These are phyloP conservation scores for Carcina quercana DNA, from an alignment of 2,888 invertebrate species.

Conservation along the genomic window DNA sequence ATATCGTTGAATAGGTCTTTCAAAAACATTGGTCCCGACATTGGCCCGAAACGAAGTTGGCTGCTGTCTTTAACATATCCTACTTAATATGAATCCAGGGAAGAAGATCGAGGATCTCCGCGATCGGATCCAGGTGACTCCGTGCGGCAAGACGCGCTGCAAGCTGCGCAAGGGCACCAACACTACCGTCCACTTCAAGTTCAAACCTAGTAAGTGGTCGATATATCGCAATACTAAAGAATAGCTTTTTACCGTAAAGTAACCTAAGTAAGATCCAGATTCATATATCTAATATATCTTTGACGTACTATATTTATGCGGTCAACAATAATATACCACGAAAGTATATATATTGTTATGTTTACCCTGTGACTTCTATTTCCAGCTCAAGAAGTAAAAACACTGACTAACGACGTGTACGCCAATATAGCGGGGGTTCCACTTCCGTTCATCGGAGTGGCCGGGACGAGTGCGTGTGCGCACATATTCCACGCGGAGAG, in stretches of 20 bases:
- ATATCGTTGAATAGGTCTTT: too few species aligned
- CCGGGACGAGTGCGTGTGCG: constrained; percentile 78
- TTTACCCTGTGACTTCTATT: constrained; percentile 15
- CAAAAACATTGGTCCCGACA: too few species aligned
- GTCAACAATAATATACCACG: too few species aligned
- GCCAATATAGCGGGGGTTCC: constrained; percentile 67
- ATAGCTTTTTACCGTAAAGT: too few species aligned
- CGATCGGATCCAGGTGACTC: constrained; percentile 63
- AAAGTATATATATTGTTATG: too few species aligned
- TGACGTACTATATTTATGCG: too few species aligned
- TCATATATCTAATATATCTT: too few species aligned
- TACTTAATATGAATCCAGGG: constrained; percentile 63
- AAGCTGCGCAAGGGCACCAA: constrained; percentile 72
- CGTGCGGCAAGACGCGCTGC: constrained; percentile 77
- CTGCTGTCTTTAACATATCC: too few species aligned
- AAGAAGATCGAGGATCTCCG: constrained; percentile 40
- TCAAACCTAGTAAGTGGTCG: constrained; percentile 70
- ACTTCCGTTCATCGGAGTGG: constrained; percentile 83
- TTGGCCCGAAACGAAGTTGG: too few species aligned
- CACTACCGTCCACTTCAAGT: constrained; percentile 67
- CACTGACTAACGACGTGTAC: constrained; percentile 72
- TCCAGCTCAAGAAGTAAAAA: constrained; percentile 60
- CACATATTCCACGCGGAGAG: constrained; percentile 51
- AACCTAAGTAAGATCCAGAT: too few species aligned
- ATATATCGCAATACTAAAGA: too few species aligned